These are phyloP conservation scores for Cheumatopsyche charites DNA, from an alignment of 1,140 invertebrate genomes.

Conservation along the genomic window DNA sequence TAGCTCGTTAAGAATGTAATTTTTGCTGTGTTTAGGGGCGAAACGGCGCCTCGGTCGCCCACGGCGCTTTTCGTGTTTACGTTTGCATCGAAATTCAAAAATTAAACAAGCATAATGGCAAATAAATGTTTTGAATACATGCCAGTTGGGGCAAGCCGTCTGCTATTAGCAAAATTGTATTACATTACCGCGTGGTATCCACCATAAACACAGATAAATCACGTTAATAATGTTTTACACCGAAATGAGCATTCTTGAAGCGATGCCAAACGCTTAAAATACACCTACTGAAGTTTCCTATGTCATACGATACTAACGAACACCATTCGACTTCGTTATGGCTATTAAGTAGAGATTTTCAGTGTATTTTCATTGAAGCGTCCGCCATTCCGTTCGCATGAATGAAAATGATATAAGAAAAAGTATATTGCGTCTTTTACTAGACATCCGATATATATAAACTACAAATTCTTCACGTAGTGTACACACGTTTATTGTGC, in stretches of 20 bases:
- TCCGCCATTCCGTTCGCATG: too few relatives aligned
- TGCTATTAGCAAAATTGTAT: slow-evolving; percentile 45
- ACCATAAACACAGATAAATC: slow-evolving; percentile 42
- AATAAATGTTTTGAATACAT: slow-evolving; percentile 36
- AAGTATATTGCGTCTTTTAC: too few relatives aligned
- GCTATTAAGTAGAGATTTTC: too few relatives aligned
- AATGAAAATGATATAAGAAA: too few relatives aligned
- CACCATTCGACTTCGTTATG: background rate
- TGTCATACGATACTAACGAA: slow-evolving; percentile 20
- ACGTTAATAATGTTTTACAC: slow-evolving; percentile 46
- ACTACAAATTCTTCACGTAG: background rate
- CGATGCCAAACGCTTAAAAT: slow-evolving; percentile 40
- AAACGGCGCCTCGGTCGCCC: background rate
- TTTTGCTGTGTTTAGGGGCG: background rate
- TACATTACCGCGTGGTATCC: slow-evolving; percentile 40
- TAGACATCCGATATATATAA: too few relatives aligned
- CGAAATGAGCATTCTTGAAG: slow-evolving; percentile 44
- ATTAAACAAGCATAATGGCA: slow-evolving; percentile 18
- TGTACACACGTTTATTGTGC: slow-evolving; percentile 3
- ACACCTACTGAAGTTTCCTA: slow-evolving; percentile 23
- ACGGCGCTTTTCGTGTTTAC: slow-evolving; percentile 11
- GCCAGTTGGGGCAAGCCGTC: slow-evolving; percentile 34
- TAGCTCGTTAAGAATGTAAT: too few relatives aligned
- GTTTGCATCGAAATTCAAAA: slow-evolving; percentile 15
- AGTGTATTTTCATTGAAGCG: too few relatives aligned